These are phyloP conservation scores for Tenthredo notha DNA, from an alignment of 2,888 invertebrate genomes.

Conservation along the genomic window DNA sequence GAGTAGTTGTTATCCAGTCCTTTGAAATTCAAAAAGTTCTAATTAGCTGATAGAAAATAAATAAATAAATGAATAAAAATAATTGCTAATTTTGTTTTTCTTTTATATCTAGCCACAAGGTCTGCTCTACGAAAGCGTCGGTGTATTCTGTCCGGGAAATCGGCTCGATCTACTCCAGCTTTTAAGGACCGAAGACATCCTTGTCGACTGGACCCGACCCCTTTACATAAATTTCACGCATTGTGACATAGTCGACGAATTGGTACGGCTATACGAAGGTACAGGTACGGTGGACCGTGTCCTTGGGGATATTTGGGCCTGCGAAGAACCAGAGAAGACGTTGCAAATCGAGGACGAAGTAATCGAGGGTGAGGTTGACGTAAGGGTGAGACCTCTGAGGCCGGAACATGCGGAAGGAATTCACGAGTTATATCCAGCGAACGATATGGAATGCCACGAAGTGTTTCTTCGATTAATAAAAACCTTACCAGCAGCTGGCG, in stretches of 20 bases:
- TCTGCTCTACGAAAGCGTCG: conserved; percentile 90
- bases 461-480: conserved; percentile 90
- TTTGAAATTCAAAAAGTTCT: not conserved
- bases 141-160: conserved; percentile 91
- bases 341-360: conserved; percentile 73
- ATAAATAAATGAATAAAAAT: not conserved
- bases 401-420: conserved; percentile 90
- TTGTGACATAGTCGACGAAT: conserved; percentile 88
- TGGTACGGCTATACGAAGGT: conserved; percentile 86
- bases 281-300: conserved; percentile 86
- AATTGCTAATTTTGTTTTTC: not conserved
- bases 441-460: conserved; percentile 92
- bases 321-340: conserved; percentile 80
- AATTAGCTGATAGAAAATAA: not conserved
- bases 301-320: conserved; percentile 89
- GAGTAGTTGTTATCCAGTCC: not conserved
- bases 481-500: conserved; percentile 89
- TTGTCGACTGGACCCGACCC: conserved; percentile 90
- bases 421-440: conserved; percentile 92
- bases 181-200: conserved; percentile 87
- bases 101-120: conserved; percentile 85
- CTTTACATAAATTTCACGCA: conserved; percentile 93
- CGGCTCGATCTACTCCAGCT: conserved; percentile 86
- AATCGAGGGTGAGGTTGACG: conserved; percentile 64
- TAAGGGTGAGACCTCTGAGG: conserved; percentile 84